These are phyloP conservation scores for Prietella phreatophila DNA, from an alignment of 2,113 vertebrate genomes.

Conservation along the genomic window DNA sequence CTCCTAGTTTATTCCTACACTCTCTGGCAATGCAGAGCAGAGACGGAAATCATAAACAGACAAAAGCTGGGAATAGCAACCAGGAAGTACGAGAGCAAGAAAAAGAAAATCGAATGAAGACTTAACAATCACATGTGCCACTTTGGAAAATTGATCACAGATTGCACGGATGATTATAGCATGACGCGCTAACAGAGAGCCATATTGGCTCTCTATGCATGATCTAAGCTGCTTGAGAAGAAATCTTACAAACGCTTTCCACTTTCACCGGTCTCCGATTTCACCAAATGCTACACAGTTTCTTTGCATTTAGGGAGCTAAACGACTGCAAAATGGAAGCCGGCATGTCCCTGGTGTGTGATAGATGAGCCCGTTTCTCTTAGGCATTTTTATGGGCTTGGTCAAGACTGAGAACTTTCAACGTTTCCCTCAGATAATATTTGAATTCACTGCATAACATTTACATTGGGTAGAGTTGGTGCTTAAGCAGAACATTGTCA, in stretches of 20 bases:
- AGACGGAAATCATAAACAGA: constrained; percentile 26
- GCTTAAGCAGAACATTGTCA: constrained; percentile 58
- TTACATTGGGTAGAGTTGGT: constrained; percentile 11
- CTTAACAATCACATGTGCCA: background rate
- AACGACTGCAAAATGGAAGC: constrained; percentile 34
- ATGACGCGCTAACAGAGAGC: background rate
- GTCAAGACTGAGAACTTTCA: constrained; percentile 16
- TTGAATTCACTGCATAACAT: background rate
- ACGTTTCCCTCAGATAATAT: constrained; percentile 18
- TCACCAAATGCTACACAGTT: constrained; percentile 22
- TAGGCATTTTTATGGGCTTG: constrained; percentile 18
- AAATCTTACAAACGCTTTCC: constrained; percentile 35
- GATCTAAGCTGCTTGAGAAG: constrained; percentile 32
- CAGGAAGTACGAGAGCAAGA: background rate
- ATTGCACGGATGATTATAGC: background rate
- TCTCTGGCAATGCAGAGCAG: background rate
- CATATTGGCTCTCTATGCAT: constrained; percentile 6
- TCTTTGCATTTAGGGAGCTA: constrained; percentile 11
- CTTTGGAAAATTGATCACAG: background rate
- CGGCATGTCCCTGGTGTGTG: constrained; percentile 27
- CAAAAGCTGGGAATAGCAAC: background rate
- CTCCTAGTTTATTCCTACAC: constrained; percentile 8
- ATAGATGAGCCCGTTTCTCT: constrained; percentile 19
- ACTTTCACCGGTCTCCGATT: constrained; percentile 27
- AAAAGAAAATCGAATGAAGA: background rate